Evolutionary conservation across 2,113 vertebrate genomes (phyloP).

Genomic region (Limanda limanda): DNA sequence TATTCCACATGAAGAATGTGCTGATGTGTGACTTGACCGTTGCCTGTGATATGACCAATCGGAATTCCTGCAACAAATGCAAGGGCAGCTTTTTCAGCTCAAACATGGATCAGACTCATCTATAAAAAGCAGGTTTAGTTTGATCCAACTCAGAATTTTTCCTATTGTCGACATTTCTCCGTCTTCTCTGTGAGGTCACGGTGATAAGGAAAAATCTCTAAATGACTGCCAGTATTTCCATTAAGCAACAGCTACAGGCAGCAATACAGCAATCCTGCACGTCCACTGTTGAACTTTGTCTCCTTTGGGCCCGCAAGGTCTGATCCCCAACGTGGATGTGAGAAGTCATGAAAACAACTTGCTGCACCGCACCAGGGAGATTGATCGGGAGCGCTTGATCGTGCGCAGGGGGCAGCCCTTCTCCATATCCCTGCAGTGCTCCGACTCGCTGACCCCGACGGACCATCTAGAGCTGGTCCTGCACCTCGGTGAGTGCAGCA

Average conservation of each 20-base stretch:
- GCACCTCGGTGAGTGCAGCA: slow-evolving; percentile 76
- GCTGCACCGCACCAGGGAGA: slow-evolving; percentile 85
- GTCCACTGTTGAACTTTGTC: not conserved
- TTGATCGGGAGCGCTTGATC: slow-evolving; percentile 79
- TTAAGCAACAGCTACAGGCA: too few species aligned
- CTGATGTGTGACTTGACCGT: slow-evolving; percentile 25
- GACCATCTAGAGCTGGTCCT: slow-evolving; percentile 75
- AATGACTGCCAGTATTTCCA: too few species aligned
- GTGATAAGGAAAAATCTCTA: too few species aligned
- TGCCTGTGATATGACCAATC: slow-evolving; percentile 36
- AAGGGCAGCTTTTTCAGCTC: not conserved
- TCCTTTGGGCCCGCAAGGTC: slow-evolving; percentile 41
- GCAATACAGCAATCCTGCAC: too few species aligned
- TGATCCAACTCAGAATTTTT: too few species aligned
- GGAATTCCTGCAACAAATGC: slow-evolving; percentile 22
- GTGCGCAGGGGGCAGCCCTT: slow-evolving; percentile 87
- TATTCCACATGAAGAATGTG: slow-evolving; percentile 23
- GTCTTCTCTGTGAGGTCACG: too few species aligned
- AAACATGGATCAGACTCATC: not conserved
- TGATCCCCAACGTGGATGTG: slow-evolving; percentile 71
- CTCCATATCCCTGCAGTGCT: slow-evolving; percentile 79
- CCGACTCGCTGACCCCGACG: slow-evolving; percentile 70
- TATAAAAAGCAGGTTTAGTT: too few species aligned
- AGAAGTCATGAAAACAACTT: slow-evolving; percentile 83
- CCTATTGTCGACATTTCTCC: too few species aligned